phyloP scores from a whole-genome alignment of 2,888 invertebrate species.

The Harpagoxenus sublaevis region DNA sequence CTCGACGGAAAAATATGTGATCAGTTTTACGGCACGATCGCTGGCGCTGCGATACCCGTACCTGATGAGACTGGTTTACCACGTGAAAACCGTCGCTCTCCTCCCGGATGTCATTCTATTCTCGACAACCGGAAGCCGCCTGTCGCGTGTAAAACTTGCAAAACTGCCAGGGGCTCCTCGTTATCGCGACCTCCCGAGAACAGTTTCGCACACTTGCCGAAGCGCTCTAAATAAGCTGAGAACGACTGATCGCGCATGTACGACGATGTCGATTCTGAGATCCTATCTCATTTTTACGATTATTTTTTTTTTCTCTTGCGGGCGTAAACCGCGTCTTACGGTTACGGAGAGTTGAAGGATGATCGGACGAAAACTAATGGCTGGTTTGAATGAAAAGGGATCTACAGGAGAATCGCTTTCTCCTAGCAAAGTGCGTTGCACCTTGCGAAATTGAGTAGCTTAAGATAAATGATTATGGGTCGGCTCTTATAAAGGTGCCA shows the following conservation, averaged over 20 bases:
- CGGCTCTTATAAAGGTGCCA: background rate
- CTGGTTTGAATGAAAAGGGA: constrained; percentile 2
- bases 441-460: constrained; percentile 23
- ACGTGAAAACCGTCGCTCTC: constrained; percentile 47
- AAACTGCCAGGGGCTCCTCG: constrained; percentile 40
- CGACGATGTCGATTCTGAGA: constrained; percentile 15
- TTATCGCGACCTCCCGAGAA: constrained; percentile 33
- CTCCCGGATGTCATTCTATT: constrained; percentile 38
- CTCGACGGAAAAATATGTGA: constrained; percentile 60
- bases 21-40: constrained; percentile 56
- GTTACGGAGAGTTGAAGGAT: constrained; percentile 38
- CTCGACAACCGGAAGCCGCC: constrained; percentile 59
- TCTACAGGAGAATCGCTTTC: background rate
- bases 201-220: constrained; percentile 26
- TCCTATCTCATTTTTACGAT: constrained; percentile 33
- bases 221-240: constrained; percentile 1
- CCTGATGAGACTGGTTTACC: constrained; percentile 44
- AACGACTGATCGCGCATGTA: constrained; percentile 20
- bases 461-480: constrained; percentile 31
- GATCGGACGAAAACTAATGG: constrained; percentile 20
- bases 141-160: constrained; percentile 63
- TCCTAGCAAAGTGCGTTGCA: constrained; percentile 9
- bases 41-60: constrained; percentile 15
- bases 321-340: background rate
- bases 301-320: constrained; percentile 16